These are phyloP conservation scores for Eilema depressum DNA, from an alignment of 2,888 invertebrate species.

Conservation along the genomic window DNA sequence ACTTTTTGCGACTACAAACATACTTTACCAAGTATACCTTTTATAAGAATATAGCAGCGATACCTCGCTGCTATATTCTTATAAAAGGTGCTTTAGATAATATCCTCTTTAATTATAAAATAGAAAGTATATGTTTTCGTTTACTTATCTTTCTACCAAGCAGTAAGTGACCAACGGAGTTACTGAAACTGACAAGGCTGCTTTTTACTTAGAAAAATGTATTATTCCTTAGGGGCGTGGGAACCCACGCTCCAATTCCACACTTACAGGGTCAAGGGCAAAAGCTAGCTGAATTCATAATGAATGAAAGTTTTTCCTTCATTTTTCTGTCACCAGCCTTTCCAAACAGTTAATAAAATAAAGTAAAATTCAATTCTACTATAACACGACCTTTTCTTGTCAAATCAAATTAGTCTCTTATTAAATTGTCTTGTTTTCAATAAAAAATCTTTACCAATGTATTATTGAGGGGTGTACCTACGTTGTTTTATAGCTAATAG, in stretches of 20 bases:
- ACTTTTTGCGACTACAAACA: too few relatives aligned
- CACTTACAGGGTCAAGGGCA: neutral
- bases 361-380: neutral
- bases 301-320: neutral
- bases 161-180: neutral
- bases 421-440: neutral
- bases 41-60: too few relatives aligned
- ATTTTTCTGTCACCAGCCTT: neutral
- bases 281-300: too few relatives aligned
- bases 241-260: neutral
- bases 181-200: neutral
- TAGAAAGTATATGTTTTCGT: neutral
- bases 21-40: too few relatives aligned
- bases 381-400: neutral
- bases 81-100: neutral
- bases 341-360: neutral
- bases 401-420: neutral
- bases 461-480: too few relatives aligned
- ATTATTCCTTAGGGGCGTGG: neutral
- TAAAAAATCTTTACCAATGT: neutral
- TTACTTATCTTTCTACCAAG: neutral
- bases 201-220: neutral
- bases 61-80: too few relatives aligned
- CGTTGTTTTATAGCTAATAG: too few relatives aligned
- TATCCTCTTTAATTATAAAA: neutral